phyloP scores from a whole-genome alignment of 2,888 invertebrate species.

The Aethes cnicana region DNA sequence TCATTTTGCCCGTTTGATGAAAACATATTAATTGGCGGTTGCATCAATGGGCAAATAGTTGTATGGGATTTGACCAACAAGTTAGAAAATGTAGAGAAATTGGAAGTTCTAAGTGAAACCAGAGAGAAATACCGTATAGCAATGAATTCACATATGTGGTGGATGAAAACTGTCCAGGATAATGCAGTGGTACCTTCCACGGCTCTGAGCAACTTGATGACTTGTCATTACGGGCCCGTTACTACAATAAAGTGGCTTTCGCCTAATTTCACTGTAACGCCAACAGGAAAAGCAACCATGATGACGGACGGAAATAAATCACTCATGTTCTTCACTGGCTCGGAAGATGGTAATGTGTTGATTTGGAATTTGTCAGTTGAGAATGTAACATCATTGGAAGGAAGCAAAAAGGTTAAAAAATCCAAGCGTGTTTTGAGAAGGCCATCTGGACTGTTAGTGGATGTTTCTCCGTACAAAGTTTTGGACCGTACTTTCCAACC shows the following conservation, averaged over 20 bases:
- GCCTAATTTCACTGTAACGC: slow-evolving; percentile 80
- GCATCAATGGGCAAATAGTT: slow-evolving; percentile 86
- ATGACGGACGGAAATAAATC: slow-evolving; percentile 57
- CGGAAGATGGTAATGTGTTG: slow-evolving; percentile 85
- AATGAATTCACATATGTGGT: slow-evolving; percentile 84
- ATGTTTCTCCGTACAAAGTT: slow-evolving; percentile 83
- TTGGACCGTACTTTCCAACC: slow-evolving; percentile 85
- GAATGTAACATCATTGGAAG: slow-evolving; percentile 55
- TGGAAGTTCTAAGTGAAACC: slow-evolving; percentile 83
- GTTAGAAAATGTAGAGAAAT: slow-evolving; percentile 83
- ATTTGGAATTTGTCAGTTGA: slow-evolving; percentile 87
- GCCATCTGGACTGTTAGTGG: slow-evolving; percentile 82
- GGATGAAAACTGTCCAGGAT: slow-evolving; percentile 86
- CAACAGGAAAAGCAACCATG: slow-evolving; percentile 80
- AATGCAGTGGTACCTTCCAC: slow-evolving; percentile 82
- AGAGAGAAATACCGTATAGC: slow-evolving; percentile 84
- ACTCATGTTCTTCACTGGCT: slow-evolving; percentile 85
- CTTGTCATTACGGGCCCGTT: slow-evolving; percentile 85
- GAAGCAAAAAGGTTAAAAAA: slow-evolving; percentile 64
- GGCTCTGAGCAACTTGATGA: slow-evolving; percentile 83
- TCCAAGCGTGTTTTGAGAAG: slow-evolving; percentile 72
- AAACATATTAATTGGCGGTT: slow-evolving; percentile 87
- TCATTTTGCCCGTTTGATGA: slow-evolving; percentile 87
- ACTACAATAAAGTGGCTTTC: slow-evolving; percentile 87
- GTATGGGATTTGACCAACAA: slow-evolving; percentile 87